These are phyloP conservation scores for Drosophila repleta DNA, from an alignment of 1,140 invertebrate species.

Conservation along the genomic window DNA sequence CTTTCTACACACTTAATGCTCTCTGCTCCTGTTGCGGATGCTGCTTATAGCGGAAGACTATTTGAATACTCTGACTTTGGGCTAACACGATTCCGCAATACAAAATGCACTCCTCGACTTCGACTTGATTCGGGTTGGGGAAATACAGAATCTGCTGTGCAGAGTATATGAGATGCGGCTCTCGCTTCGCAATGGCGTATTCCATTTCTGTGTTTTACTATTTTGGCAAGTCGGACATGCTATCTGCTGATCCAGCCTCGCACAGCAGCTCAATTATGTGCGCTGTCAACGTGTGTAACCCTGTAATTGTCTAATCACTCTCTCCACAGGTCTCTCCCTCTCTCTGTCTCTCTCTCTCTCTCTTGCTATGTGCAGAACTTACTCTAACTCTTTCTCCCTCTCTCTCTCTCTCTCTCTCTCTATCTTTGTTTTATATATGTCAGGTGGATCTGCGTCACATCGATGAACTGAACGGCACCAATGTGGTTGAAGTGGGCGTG, in stretches of 20 bases:
- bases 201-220: background rate
- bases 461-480: slow-evolving; percentile 92
- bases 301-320: slow-evolving; percentile 64
- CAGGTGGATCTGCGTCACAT: slow-evolving; percentile 95
- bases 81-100: too few species aligned
- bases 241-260: background rate
- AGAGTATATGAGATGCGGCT: background rate
- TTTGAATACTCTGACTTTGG: background rate
- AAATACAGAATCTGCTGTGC: too few species aligned
- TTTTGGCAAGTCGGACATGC: slow-evolving; percentile 1
- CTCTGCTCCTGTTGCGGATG: background rate
- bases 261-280: slow-evolving; percentile 49
- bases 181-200: background rate
- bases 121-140: too few species aligned
- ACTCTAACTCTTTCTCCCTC: background rate
- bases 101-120: too few species aligned
- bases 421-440: slow-evolving; percentile 29
- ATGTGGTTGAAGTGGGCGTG: slow-evolving; percentile 94
- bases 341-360: background rate
- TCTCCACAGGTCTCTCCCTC: slow-evolving; percentile 4
- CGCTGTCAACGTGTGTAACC: slow-evolving; percentile 47
- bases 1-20: slow-evolving; percentile 4
- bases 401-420: slow-evolving; percentile 4
- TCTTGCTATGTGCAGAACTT: background rate
- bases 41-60: background rate